Evolutionary conservation across 2,888 invertebrate species (phyloP).

Genomic region (Drosophila diplacantha): DNA sequence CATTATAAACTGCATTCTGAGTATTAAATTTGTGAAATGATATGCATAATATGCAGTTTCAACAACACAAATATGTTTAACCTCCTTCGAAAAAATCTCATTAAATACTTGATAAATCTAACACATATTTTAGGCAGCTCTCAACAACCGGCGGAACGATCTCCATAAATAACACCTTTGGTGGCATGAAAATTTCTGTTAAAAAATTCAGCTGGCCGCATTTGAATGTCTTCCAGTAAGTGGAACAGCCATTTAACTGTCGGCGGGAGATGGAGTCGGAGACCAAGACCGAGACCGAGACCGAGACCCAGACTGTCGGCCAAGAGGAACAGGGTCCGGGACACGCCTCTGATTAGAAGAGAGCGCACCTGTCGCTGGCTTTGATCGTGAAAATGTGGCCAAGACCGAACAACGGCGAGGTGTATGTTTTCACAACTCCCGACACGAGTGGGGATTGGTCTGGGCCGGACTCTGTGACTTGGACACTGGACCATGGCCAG

Average conservation of each 20-base stretch:
- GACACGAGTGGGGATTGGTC: conserved; percentile 52
- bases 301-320: conserved; percentile 40
- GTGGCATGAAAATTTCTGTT: conserved; percentile 22
- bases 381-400: conserved; percentile 48
- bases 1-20: not conserved
- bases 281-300: conserved; percentile 19
- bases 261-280: conserved; percentile 52
- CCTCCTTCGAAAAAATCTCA: conserved; percentile 12
- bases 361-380: conserved; percentile 63
- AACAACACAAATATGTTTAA: not conserved
- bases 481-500: conserved; percentile 8
- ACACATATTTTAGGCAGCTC: conserved; percentile 24
- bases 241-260: conserved; percentile 67
- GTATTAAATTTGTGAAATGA: not conserved
- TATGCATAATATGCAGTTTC: not conserved
- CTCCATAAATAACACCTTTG: conserved; percentile 38
- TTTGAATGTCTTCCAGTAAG: conserved; percentile 56
- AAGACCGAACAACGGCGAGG: conserved; percentile 46
- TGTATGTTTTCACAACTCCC: conserved; percentile 70
- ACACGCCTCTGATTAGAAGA: conserved; percentile 68
- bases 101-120: conserved; percentile 25
- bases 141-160: conserved; percentile 25
- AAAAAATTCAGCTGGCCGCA: conserved; percentile 38
- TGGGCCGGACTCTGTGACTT: not conserved
- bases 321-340: conserved; percentile 43